These are phyloP conservation scores for Chouioia cunea DNA, from an alignment of 2,888 invertebrate genomes.

Conservation along the genomic window DNA sequence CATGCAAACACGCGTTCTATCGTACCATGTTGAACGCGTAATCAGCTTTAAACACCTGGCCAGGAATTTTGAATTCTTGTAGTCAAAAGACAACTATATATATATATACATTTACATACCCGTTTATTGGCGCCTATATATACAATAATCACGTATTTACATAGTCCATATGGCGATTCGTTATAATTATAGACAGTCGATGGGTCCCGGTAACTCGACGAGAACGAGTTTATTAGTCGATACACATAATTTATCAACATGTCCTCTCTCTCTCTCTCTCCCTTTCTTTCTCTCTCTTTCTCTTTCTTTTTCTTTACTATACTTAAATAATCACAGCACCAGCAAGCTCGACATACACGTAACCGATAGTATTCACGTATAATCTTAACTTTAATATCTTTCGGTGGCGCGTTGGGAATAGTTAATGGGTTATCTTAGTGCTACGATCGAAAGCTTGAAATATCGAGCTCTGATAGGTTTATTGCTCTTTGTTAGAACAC, in stretches of 20 bases:
- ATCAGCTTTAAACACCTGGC: constrained; percentile 37
- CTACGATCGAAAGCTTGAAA: constrained; percentile 31
- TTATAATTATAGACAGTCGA: constrained; percentile 47
- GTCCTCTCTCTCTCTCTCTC: constrained; percentile 4
- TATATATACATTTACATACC: too few species aligned
- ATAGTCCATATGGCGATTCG: constrained; percentile 32
- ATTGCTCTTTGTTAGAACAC: constrained; percentile 41
- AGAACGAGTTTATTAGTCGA: constrained; percentile 44
- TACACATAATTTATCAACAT: constrained; percentile 37
- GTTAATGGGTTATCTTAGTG: constrained; percentile 31
- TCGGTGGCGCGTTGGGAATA: too few species aligned
- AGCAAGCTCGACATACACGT: background rate
- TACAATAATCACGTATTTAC: constrained; percentile 47
- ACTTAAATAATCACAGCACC: too few species aligned
- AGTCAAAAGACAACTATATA: constrained; percentile 19
- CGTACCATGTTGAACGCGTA: constrained; percentile 17
- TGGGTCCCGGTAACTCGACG: constrained; percentile 29
- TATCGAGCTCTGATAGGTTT: constrained; percentile 44
- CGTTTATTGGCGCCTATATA: constrained; percentile 41
- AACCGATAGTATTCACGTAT: background rate
- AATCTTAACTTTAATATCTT: too few species aligned
- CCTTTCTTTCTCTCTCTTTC: too few species aligned
- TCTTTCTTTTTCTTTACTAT: too few species aligned
- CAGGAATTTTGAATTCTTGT: constrained; percentile 37
- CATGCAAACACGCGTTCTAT: background rate